These are phyloP conservation scores for Conomelus anceps DNA, from an alignment of 2,888 invertebrate species.

Conservation along the genomic window DNA sequence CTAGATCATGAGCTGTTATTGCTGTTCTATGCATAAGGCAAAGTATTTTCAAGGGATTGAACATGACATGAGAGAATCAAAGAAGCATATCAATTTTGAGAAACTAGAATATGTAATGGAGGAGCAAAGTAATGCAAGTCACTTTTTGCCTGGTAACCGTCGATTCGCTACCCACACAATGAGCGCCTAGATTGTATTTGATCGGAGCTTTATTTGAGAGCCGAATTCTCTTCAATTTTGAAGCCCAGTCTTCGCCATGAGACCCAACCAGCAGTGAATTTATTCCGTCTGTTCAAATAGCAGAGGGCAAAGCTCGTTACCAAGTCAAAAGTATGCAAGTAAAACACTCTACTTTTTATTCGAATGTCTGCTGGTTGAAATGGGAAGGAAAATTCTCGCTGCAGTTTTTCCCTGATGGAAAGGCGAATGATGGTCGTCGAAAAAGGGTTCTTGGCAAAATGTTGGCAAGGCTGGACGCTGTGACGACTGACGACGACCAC, in stretches of 20 bases:
- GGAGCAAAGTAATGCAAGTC: neutral
- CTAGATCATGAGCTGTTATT: neutral
- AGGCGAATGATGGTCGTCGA: neutral
- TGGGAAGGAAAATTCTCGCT: neutral
- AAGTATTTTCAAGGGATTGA: neutral
- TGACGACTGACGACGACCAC: neutral
- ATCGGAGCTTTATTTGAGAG: neutral
- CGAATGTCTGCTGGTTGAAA: neutral
- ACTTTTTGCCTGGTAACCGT: neutral
- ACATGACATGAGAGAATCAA: neutral
- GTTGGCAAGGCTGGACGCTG: too few species aligned
- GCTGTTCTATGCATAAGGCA: too few species aligned
- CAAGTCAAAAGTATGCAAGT: neutral
- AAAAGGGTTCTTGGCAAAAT: neutral
- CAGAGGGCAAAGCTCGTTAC: neutral
- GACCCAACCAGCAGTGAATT: neutral
- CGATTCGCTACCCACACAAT: neutral
- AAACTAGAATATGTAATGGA: neutral
- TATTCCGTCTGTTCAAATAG: neutral
- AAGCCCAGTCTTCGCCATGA: neutral
- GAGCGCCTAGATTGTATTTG: neutral
- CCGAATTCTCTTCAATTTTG: neutral
- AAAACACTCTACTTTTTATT: conserved; percentile 6
- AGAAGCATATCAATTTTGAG: neutral
- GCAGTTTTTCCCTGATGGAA: neutral